Evolutionary conservation across 2,797 vertebrate genomes (phyloP), one percentile per base, ranked within the genome.

Genomic region (Argyrosomus regius): DNA sequence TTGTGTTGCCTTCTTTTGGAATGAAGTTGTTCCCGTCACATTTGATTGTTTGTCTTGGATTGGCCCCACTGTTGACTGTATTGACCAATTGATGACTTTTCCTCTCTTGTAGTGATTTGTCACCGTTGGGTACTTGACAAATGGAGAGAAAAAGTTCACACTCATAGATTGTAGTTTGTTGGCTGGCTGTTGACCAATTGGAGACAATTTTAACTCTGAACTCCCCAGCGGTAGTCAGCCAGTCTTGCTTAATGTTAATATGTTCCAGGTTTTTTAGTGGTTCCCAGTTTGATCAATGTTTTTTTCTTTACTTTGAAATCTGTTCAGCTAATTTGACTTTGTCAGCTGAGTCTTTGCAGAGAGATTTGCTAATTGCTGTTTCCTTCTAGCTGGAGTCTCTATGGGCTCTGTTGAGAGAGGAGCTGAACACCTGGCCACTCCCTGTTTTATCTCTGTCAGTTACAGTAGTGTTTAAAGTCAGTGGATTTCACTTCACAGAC

Each of bases 381-480:
- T 78, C 14, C 4, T 26, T 28, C 12, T n/a, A 20, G 46, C 18
- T 26, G 45, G 63, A 43, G 26, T 64, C 24, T 28, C 69, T 43
- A 3, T 26, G n/a, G 39, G 24, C 28, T 63, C 26, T 50, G 14
- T 24, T 2, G 49, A 59, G 53, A 77, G 43, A n/a, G 20, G 26
- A 54, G 16, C 52, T 39, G 66, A 75, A 80, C 60, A 83, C 76
- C 76, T 83, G 74, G 77, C 39, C 17, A 31, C 77, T 80, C 84
- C 74, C 64, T 74, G 63, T 35, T 52, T 28, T 17, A 73, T 48
- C 56, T 60, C 4, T 17, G 73, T 59, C 65, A 49, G 7, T 60
- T 41, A 69, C 58, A 71, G 24, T 54, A 61, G 43, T 43, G 39
- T 72, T 78, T 63, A 18, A 20, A 54, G 6, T 61, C 48, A 35